Base-by-base conservation (phyloP, 1,140 invertebrate genomes). In the Drosophila fuyamai region DNA sequence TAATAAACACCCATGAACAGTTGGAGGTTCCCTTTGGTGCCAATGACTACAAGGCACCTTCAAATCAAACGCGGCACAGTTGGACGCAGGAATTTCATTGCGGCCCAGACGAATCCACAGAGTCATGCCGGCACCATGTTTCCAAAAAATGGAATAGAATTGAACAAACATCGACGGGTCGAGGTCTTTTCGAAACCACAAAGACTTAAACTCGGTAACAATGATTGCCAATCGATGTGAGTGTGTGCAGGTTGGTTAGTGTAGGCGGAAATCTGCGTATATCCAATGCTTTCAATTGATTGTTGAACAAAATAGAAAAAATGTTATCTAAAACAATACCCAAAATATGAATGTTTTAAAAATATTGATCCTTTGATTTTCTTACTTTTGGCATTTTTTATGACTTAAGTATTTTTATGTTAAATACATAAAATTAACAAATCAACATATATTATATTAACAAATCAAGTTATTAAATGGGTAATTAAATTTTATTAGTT, bases 221-320 rank as follows among this genome's bases (percentile, higher is more conserved):
- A 48, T 57, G 55, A 68, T 79, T 43, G 58, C 51, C 79, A 82
- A 82, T 82, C 81, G 68, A 54, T 73, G 66, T 23, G 60, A 65
- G 63, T 74, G 66, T 77, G 77, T 68, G 60, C 65, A 32, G 29
- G 29, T 32, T 8, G 6, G 29, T 32, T 32, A 7, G 29, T 32
- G 7, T 32, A 73, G 60, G 60, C 60, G n/a, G 27, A 40, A 62
- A 57, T 62, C 58, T 58, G 55, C 47, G 44, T 70, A 47, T 61
- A 41, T 46, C 56, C 76, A 85, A 83, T 73, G 51, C 60, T 76
- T 88, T 86, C 76, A 83, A 79, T 83, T 73, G 79, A 70, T 77
- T 67, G 80, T 58, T 65, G 60, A 35, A 53, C 59, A 46, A 57
- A 44, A 66, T 41, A 46, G 61, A 60, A 79, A 62, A 40, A 32